Evolutionary conservation across 2,888 invertebrate species (phyloP), one percentile per base, ranked within the genome.

Genomic region (Chelonus formosanus): DNA sequence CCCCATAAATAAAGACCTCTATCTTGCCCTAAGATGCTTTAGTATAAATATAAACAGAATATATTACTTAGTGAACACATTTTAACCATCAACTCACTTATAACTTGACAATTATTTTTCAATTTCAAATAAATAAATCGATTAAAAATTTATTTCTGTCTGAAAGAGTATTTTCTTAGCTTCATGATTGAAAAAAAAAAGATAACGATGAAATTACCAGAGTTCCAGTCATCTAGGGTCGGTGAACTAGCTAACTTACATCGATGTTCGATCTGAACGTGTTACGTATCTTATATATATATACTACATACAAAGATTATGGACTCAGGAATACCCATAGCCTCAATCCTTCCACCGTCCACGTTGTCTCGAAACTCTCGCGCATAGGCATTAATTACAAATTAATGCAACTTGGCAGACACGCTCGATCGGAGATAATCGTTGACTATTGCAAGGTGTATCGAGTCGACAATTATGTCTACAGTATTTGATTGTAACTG

Each of bases 1-100:
- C 77, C 78, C 78, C 78, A 81, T 81, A 82, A 82, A 82, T 81
- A 81, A 80, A 75, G 73, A 69, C 68, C 75, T 72, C 78, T 81
- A 81, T 80, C 80, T 53, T 74, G 73, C 76, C 74, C 76, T 31
- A 54, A 8, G 3, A 20, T 31, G 31, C 4, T 34, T n/a, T 36
- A 8, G 8, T 10, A 63, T 44, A 47, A 44, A 55, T 35, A 45
- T 32, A 53, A 54, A n/a, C 6, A 5, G n/a, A 44, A 58, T 57
- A 52, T 58, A 20, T 34, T 58, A 2, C 35, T 45, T 34, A 10
- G 57, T 50, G 40, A 57, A 44, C 31, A 32, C 7, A 47, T 35
- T 45, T 34, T 58, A 32, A 32, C 34, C 20, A 60, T 50, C 36
- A 40, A 40, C 40, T 40, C 2, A 45, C 4, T 36, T 48, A 35